Base-by-base conservation (phyloP, 2,888 invertebrate species). In the Xiphydria camelus region DNA sequence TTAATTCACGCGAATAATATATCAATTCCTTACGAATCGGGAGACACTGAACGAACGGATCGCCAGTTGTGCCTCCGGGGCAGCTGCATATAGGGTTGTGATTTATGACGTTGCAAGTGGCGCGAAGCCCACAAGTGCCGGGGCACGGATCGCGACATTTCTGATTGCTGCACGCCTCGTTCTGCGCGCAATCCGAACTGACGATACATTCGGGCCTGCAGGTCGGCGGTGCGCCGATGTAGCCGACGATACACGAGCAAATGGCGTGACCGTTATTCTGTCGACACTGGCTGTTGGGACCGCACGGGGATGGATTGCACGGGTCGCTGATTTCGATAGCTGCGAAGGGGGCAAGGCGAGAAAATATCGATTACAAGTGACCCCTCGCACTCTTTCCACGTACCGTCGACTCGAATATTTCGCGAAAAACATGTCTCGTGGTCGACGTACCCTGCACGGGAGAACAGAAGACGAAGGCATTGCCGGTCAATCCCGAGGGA, bases 81-180 rank as follows among this genome's bases (percentile, higher is more conserved):
- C 90, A 91, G 39, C 83, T 84, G 70, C 90, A 90, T 69, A 88
- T 87, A 3, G 90, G 90, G 73, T 86, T 89, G 63, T 91, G 88
- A 70, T 87, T 88, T 36, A 89, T 83, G 19, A 91, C 87, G 75
- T 86, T 83, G 66, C 91, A 91, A 55, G 80, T 79, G 2, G 91
- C 88, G 53, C 79, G 79, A 19, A 88, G 78, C 15, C 91, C 91
- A 66, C 91, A 91, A n/a, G 88, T 83, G 59, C 89, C 89, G 42
- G 83, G 83, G 64, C 91, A 91, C n/a, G 91, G 91, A 70, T 91
- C 84, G 20, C 83, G 78, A 68, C 92, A 92, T 76, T 88, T 88
- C 68, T 86, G 86, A 66, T 89, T 90, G 41, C 82, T 83, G 63
- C 90, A 91, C 3, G 89, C 86, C 76, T 87, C 82, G 55, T 82